Base-by-base conservation (phyloP, 1,140 invertebrate species). In the Sitophilus oryzae region DNA sequence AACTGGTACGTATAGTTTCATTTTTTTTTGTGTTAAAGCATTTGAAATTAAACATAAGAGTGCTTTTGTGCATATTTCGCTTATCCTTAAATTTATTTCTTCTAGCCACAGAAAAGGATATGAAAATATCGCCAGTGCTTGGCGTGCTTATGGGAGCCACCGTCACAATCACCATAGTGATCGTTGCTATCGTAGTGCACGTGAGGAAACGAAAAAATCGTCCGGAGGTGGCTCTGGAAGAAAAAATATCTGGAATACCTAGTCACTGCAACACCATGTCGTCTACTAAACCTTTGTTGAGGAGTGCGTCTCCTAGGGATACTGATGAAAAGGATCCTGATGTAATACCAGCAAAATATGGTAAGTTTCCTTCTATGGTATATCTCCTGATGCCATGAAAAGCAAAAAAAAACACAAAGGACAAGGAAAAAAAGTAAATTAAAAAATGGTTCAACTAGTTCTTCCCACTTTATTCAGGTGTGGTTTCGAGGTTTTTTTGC, bases 1-100 rank as follows among this genome's bases (percentile, higher is more conserved):
- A 47, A 88, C 86, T 67, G 86, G 88, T 90, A 68, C 79, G 80
- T 73, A n/a, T n/a, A n/a, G n/a, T n/a, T n/a, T n/a, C n/a, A n/a
- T n/a, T 15, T 3, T 30, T 30, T 3, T 6, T 14, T 43, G 3
- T 43, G 11, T 16, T 47, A 42, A 14, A 18, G 1, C 21, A 23
- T 1, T 21, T 43, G 9, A 46, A 2, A 14, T 40, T 58, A n/a
- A n/a, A n/a, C n/a, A n/a, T n/a, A n/a, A n/a, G n/a, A n/a, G n/a
- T 49, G 30, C 48, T 59, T 53, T 58, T 16, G 45, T 59, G 36
- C 44, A 52, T 30, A 35, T 58, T 59, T 73, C 72, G n/a, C n/a
- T n/a, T n/a, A n/a, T n/a, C n/a, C n/a, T n/a, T n/a, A n/a, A n/a
- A n/a, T n/a, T n/a, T n/a, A n/a, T n/a, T n/a, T n/a, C n/a, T n/a